Evolutionary conservation across 2,113 vertebrate species (phyloP).

Genomic region (Acrocephalus kingi): DNA sequence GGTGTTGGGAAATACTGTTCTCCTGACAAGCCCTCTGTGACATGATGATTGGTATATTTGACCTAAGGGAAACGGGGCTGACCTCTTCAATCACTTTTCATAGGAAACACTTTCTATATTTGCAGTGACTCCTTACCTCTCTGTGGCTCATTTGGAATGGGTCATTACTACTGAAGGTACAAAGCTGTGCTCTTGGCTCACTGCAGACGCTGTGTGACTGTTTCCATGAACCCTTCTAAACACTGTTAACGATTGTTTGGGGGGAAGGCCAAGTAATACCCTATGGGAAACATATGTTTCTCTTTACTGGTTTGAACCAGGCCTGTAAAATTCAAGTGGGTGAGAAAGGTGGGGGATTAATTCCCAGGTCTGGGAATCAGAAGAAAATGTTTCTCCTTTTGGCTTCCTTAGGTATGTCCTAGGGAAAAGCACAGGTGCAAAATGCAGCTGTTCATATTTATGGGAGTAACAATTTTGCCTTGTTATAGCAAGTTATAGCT

Average conservation of each 20-base stretch:
- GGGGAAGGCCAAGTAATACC: background rate
- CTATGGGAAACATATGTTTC: background rate
- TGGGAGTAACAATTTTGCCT: fast-evolving
- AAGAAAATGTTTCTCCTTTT: background rate
- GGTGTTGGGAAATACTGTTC: background rate
- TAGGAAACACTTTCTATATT: background rate
- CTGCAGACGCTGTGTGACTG: background rate
- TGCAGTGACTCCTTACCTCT: background rate
- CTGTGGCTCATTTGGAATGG: background rate
- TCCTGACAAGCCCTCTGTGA: background rate
- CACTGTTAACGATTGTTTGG: fast-evolving
- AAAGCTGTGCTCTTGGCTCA: background rate
- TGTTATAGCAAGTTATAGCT: background rate
- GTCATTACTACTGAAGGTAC: background rate
- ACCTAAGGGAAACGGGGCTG: background rate
- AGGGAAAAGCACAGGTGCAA: background rate
- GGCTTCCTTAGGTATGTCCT: background rate
- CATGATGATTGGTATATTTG: background rate
- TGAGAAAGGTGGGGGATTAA: background rate
- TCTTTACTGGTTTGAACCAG: background rate
- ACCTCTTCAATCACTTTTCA: background rate
- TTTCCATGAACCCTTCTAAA: background rate
- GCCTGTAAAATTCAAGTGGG: background rate
- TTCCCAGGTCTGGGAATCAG: background rate
- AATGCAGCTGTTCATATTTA: fast-evolving